Evolutionary conservation across 2,888 invertebrate genomes (phyloP).

Genomic region (Lamellibrachia columna): DNA sequence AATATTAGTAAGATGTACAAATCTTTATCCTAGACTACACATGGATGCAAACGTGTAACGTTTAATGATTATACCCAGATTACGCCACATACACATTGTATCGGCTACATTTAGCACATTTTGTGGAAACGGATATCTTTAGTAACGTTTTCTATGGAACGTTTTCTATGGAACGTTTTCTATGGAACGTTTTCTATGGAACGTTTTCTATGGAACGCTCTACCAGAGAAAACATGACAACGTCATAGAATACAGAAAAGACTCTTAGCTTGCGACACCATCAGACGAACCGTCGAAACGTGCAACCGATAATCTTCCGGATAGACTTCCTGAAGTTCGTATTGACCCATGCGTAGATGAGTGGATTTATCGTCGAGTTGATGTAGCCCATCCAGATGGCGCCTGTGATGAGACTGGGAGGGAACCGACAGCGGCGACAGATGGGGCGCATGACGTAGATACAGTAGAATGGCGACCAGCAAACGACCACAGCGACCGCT

Average conservation of each 20-base stretch:
- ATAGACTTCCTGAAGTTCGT: not conserved
- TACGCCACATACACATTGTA: too few species aligned
- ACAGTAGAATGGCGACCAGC: not conserved
- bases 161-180: not conserved
- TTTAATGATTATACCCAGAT: too few species aligned
- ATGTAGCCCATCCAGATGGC: not conserved
- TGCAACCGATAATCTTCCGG: not conserved
- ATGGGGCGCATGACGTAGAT: not conserved
- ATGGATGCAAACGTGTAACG: too few species aligned
- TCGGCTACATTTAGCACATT: not conserved
- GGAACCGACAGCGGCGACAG: not conserved
- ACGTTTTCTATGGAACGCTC: not conserved
- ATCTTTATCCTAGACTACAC: too few species aligned
- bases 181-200: too few species aligned
- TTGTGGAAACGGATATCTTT: not conserved
- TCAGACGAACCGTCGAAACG: not conserved
- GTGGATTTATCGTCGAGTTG: not conserved
- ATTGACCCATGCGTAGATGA: conserved; percentile 12
- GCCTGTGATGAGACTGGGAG: not conserved
- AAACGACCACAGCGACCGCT: not conserved
- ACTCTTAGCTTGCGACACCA: not conserved
- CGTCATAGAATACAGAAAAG: not conserved
- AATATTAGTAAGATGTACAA: too few species aligned
- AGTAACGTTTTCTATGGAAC: not conserved
- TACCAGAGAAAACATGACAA: not conserved